Evolutionary conservation across 2,797 vertebrate genomes (phyloP), one percentile per base, ranked within the genome.

Genomic region (Etheostoma perlongum): DNA sequence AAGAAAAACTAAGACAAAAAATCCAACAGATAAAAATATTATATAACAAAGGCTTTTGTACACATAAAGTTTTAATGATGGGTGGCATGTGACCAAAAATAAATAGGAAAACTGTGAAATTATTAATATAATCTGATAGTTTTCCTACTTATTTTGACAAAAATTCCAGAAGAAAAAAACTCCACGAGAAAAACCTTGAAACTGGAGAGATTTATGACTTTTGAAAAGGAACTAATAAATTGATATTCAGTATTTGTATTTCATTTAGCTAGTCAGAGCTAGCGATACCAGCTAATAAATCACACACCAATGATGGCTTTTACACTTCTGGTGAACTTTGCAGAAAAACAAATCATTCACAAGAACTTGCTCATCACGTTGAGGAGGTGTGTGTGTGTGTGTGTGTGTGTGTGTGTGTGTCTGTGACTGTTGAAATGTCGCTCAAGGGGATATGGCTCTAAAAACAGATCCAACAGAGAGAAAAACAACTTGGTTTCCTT

Each of bases 401-500:
- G 36, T 36, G 36, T 36, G 36, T 36, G 33, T 36, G 36, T 36
- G 36, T 36, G 9, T 40, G 36, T 40, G 36, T 40, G 10, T 12
- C 1, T 12, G 36, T 40, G n/a, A 59, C 49, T 40, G 40, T 3
- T 67, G 12, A 64, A 68, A 72, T 42, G 12, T 27, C 0, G 21
- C 46, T 67, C 1, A 6, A 21, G 19, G 40, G 8, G 8, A 5
- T 59, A 54, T 59, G 54, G n/a, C 42, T 52, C 18, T 25, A 3
- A 42, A 62, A 58, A 53, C 36, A 57, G 14, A 61, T 52, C 44
- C 40, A 66, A n/a, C 25, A 48, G 51, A 60, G 48, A 59, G n/a
- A 19, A 44, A 63, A 79, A 67, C 15, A 52, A 62, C 72, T 62
- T 12, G 1, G 4, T 65, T 53, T 75, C 10, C 52, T 12, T 48